Evolutionary conservation across 92 coral and sea anemone species (phyloP).

Genomic region (Parazoanthus darwini): DNA sequence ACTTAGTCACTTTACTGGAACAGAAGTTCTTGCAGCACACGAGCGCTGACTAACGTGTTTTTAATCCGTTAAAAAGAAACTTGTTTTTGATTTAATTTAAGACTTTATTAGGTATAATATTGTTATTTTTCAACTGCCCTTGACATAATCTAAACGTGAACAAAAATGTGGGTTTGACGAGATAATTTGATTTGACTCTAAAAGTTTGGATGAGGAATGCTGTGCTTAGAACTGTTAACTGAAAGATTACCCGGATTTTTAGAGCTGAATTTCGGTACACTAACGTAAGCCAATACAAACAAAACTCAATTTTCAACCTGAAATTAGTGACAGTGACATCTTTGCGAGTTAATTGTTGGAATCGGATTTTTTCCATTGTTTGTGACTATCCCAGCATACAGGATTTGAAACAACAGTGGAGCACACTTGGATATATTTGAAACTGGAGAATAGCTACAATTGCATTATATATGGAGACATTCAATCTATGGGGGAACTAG

Average conservation of each 20-base stretch:
- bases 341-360: not conserved
- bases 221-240: not conserved
- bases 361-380: not conserved
- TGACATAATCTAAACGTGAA: not conserved
- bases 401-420: not conserved
- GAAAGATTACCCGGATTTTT: not conserved
- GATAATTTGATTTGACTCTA: not conserved
- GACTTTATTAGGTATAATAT: not conserved
- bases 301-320: not conserved
- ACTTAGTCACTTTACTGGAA: not conserved
- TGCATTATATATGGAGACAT: too few relatives aligned
- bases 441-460: not conserved
- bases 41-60: not conserved
- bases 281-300: not conserved
- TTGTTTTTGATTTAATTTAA: too few relatives aligned
- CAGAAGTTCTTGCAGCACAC: not conserved
- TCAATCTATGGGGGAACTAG: not conserved
- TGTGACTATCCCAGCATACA: not conserved
- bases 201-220: not conserved
- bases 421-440: not conserved
- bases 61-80: not conserved
- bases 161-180: too few relatives aligned
- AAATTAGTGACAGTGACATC: not conserved
- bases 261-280: not conserved
- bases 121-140: not conserved